Percentiles rank a stretch among this genome's conserved stretches.
These are phyloP conservation scores for Pampus argenteus DNA, from an alignment of 2,797 vertebrate genomes.

Conservation along the genomic window DNA sequence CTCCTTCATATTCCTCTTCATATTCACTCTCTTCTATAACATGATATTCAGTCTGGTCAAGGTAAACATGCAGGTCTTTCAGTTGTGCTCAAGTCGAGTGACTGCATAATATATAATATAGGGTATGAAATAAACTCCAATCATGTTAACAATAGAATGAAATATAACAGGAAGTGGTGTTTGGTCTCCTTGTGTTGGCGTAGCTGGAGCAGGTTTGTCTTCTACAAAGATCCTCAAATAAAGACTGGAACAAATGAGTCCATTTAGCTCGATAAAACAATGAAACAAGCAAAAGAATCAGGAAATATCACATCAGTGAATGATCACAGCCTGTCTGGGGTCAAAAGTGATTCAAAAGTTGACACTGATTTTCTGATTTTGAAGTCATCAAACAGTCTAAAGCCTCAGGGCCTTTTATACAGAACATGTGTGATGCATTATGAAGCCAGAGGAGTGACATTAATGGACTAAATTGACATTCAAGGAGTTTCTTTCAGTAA, in stretches of 20 bases:
- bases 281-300: neutral
- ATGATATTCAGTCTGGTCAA: conserved; percentile 65
- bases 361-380: too few species aligned
- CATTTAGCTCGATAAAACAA: neutral
- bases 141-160: neutral
- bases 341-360: too few species aligned
- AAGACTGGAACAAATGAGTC: neutral
- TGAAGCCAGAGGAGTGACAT: too few species aligned
- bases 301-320: neutral
- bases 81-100: neutral
- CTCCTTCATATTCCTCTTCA: conserved; percentile 75
- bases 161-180: neutral
- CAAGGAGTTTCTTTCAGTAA: too few species aligned
- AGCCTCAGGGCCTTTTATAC: too few species aligned
- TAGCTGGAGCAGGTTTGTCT: neutral
- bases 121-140: neutral
- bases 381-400: too few species aligned
- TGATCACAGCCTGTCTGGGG: too few species aligned
- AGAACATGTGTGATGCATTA: too few species aligned
- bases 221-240: neutral
- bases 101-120: neutral
- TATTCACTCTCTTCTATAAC: conserved; percentile 66
- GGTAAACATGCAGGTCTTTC: conserved; percentile 53
- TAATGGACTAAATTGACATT: too few species aligned
- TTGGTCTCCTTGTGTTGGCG: neutral